Base-by-base conservation (phyloP, 2,888 invertebrate species). In the Chaetoderma sp. region DNA sequence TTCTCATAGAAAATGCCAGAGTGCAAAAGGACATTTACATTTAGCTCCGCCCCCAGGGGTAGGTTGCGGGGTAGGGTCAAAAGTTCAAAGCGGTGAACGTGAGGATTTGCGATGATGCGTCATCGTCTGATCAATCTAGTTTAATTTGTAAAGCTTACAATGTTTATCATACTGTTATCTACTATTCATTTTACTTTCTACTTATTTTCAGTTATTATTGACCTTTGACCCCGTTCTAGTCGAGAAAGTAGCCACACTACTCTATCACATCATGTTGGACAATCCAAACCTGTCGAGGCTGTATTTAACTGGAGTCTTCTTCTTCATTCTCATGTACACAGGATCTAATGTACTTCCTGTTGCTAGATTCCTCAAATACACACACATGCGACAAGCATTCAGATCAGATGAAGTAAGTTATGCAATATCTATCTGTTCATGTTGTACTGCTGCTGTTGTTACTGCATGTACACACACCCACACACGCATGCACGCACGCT, bases 241-340 rank as follows among this genome's bases (percentile, higher is more conserved):
- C 8, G 98, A 99, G 86, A 94, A 96, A 88, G 97, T 98, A 55
- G 95, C 98, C 21, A 93, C 93, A 1, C 88, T 99, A 21, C 65
- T 89, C 67, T 80, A 82, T 66, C 76, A 81, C 86, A 91, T 97
- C 50, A 94, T 97, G 93, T 91, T 92, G 84, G 98, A 99, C 88
- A 99, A 99, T 89, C 96, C 97, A 0, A 93, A 93, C 83, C 92
- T 98, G 81, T 94, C 97, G 0, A 94, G 96, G 79, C 90, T 99
- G 49, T 98, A 98, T 87, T 90, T 95, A 64, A 95, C 96, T 0
- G 99, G 99, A 2, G 93, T 96, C 27, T 99, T 98, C 88, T 99
- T 94, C 89, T 99, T 99, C 87, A 96, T 99, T 89, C 90, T 99
- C 70, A 93, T 99, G 93, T 99, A 99, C 87, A 98, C 96, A 0